Percentiles rank a stretch among this genome's conserved stretches.
phyloP scores from a whole-genome alignment of 2,888 invertebrate species.

The Chelonus formosanus region DNA sequence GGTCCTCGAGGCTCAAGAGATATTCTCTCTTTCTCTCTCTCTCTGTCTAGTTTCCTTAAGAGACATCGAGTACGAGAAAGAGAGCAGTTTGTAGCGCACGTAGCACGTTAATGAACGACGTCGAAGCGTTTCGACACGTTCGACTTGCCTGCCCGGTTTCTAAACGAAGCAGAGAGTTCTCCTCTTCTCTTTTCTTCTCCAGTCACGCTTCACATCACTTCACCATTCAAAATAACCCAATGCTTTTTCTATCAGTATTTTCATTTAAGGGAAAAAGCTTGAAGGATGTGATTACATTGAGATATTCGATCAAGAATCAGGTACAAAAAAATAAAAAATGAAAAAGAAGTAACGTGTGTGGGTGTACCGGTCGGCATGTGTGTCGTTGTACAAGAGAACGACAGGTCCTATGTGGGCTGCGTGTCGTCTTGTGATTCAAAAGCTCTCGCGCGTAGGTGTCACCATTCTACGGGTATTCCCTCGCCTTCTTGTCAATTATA shows the following conservation, averaged over 20 bases:
- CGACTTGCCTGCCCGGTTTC: constrained; percentile 45
- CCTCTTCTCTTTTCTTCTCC: constrained; percentile 21
- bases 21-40: constrained; percentile 23
- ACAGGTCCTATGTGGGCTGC: constrained; percentile 54
- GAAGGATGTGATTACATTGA: constrained; percentile 20
- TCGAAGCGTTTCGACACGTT: constrained; percentile 53
- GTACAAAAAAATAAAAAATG: constrained; percentile 3
- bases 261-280: neutral
- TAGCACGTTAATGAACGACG: constrained; percentile 51
- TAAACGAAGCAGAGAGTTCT: constrained; percentile 32
- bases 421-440: constrained; percentile 35
- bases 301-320: constrained; percentile 18
- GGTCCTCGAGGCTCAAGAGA: constrained; percentile 28
- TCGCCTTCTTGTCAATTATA: neutral
- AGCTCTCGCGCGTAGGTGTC: constrained; percentile 29
- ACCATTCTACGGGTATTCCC: constrained; percentile 19
- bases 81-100: constrained; percentile 37
- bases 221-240: constrained; percentile 16
- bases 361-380: constrained; percentile 28
- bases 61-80: neutral
- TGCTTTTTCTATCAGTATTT: neutral
- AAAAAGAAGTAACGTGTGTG: constrained; percentile 21
- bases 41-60: constrained; percentile 6
- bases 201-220: constrained; percentile 26
- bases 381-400: constrained; percentile 38